Evolutionary conservation across 2,113 vertebrate genomes (phyloP).

Genomic region (Serinus canaria): DNA sequence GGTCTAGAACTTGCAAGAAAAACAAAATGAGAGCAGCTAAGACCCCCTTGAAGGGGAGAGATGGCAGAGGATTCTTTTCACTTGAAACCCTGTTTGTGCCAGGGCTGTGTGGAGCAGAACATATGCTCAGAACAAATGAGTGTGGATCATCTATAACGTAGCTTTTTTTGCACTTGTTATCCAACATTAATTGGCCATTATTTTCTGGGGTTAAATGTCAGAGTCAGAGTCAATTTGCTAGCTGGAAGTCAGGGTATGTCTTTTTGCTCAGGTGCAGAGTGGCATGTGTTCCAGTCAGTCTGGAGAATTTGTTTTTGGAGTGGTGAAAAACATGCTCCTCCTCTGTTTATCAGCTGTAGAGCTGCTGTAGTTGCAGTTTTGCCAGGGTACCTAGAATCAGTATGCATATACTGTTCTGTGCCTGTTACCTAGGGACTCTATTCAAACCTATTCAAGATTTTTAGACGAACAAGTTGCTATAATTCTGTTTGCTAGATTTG

Average conservation of each 20-base stretch:
- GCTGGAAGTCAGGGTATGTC: neutral
- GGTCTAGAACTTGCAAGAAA: neutral
- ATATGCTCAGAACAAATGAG: accelerated
- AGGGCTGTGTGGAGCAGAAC: neutral
- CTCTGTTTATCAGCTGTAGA: neutral
- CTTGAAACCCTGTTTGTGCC: neutral
- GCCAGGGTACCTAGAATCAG: neutral
- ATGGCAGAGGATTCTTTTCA: neutral
- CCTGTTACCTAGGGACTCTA: neutral
- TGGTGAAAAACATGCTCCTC: neutral
- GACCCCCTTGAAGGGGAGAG: neutral
- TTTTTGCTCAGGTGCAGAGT: neutral
- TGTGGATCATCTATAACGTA: accelerated
- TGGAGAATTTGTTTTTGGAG: neutral
- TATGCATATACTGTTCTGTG: neutral
- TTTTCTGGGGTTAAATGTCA: neutral
- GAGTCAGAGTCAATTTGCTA: neutral
- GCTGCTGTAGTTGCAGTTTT: neutral
- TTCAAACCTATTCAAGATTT: neutral
- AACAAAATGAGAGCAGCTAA: neutral
- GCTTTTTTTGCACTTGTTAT: neutral
- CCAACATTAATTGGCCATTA: accelerated
- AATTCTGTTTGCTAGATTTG: neutral
- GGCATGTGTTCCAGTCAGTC: neutral
- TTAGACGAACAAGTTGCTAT: neutral